These are phyloP conservation scores for Lathamus discolor DNA, from an alignment of 2,113 vertebrate species.

Conservation along the genomic window DNA sequence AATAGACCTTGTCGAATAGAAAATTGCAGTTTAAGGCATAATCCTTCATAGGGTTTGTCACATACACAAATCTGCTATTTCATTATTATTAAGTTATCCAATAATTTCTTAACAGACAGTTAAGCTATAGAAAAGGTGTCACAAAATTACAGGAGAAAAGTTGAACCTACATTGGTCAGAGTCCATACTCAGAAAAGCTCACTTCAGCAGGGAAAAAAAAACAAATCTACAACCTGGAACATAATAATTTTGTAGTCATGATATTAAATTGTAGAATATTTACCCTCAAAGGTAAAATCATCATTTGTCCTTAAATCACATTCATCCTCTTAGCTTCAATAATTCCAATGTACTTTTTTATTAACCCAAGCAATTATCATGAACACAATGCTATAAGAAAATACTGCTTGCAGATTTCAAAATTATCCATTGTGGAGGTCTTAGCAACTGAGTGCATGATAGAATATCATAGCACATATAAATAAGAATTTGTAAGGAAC, in stretches of 20 bases:
- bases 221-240: background rate
- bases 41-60: slow-evolving; percentile 31
- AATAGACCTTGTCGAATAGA: slow-evolving; percentile 54
- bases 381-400: background rate
- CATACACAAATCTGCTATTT: slow-evolving; percentile 27
- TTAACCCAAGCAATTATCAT: background rate
- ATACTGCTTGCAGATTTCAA: background rate
- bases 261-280: background rate
- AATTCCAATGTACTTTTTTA: background rate
- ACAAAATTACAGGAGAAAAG: background rate
- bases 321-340: background rate
- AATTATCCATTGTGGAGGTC: background rate
- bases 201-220: background rate
- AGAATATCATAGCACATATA: background rate
- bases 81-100: slow-evolving; percentile 34
- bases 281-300: background rate
- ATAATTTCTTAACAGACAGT: slow-evolving; percentile 23
- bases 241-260: background rate
- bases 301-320: background rate
- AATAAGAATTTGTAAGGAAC: background rate
- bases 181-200: background rate
- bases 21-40: slow-evolving; percentile 51
- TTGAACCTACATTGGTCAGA: background rate
- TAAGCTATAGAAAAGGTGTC: background rate
- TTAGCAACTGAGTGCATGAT: background rate